phyloP scores from a whole-genome alignment of 2,888 invertebrate genomes.

The Drosophila tripunctata region DNA sequence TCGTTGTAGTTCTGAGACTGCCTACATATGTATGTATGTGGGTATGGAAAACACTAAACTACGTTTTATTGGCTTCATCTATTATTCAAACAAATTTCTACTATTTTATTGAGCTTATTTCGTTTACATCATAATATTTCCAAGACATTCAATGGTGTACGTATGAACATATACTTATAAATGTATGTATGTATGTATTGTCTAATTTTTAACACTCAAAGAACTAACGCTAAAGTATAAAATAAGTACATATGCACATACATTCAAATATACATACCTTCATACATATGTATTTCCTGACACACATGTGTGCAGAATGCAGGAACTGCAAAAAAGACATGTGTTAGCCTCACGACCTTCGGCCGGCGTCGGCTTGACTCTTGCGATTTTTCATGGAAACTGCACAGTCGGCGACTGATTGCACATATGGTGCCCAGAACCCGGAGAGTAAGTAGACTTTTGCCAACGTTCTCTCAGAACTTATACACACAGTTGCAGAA shows the following conservation, averaged over 20 bases:
- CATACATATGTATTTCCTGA: constrained; percentile 1
- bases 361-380: constrained; percentile 67
- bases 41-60: no score
- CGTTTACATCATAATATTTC: no score
- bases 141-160: no score
- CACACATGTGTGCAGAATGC: constrained; percentile 9
- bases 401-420: constrained; percentile 43
- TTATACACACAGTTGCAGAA: constrained; percentile 21
- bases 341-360: constrained; percentile 55
- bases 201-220: no score
- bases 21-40: no score
- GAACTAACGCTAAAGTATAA: constrained; percentile 22
- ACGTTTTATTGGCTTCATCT: no score
- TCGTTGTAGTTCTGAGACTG: no score
- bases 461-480: constrained; percentile 39
- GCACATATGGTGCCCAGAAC: constrained; percentile 63
- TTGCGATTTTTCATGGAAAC: constrained; percentile 78
- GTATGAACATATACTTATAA: no score
- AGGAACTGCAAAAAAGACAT: constrained; percentile 35
- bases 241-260: neutral
- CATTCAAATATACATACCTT: neutral
- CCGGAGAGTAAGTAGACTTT: constrained; percentile 25
- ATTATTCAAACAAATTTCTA: no score
- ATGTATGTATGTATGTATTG: no score
- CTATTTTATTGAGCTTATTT: no score